Evolutionary conservation across 2,797 vertebrate species (phyloP).

Genomic region (Meda fulgida): DNA sequence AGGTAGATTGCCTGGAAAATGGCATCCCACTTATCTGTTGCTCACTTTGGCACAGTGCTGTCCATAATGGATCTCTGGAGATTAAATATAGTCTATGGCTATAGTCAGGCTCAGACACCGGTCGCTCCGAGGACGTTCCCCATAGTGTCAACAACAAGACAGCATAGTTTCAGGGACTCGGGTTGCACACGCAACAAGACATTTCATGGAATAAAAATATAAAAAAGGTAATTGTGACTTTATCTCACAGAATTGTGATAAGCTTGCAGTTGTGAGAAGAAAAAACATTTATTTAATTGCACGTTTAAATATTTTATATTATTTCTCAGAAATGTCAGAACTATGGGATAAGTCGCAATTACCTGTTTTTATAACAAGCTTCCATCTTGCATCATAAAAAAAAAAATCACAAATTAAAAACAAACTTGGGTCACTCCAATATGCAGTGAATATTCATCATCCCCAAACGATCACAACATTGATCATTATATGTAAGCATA

Average conservation of each 20-base stretch:
- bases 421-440: constrained; percentile 28
- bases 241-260: neutral
- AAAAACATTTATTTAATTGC: too few relatives aligned
- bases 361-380: neutral
- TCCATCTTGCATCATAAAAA: neutral
- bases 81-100: neutral
- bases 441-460: constrained; percentile 1
- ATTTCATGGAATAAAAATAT: neutral
- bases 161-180: neutral
- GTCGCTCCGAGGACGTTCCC: neutral
- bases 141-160: neutral
- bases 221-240: neutral
- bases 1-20: neutral
- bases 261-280: neutral
- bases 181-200: neutral
- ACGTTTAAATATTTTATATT: too few relatives aligned
- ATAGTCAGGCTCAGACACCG: neutral
- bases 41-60: neutral
- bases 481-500: neutral
- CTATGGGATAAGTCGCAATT: neutral
- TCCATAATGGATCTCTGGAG: neutral
- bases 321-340: too few relatives aligned
- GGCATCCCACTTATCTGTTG: neutral
- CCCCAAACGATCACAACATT: neutral
- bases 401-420: constrained; percentile 3